Percentiles rank a stretch among this genome's conserved stretches.
These are phyloP conservation scores for Lanistes nyassanus DNA, from an alignment of 1,140 invertebrate genomes.

Conservation along the genomic window DNA sequence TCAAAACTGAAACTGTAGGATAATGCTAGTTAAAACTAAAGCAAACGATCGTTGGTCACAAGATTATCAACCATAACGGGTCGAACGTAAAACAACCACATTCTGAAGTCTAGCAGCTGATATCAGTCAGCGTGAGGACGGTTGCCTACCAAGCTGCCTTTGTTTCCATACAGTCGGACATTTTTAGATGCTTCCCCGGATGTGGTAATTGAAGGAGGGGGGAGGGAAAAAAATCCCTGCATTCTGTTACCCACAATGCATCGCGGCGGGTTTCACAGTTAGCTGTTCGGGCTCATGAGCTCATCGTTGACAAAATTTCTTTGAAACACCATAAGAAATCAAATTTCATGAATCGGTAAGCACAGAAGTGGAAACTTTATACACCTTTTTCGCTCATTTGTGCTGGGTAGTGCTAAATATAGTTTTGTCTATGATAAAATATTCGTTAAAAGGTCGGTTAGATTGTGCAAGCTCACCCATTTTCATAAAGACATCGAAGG, in stretches of 20 bases:
- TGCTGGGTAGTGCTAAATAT: neutral
- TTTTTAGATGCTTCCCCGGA: neutral
- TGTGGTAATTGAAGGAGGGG: neutral
- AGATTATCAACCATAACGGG: too few relatives aligned
- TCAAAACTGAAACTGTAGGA: too few relatives aligned
- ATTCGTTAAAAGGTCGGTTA: neutral
- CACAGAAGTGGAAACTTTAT: too few relatives aligned
- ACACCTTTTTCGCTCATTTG: slow-evolving; percentile 15
- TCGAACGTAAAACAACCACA: too few relatives aligned
- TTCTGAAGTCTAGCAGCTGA: too few relatives aligned
- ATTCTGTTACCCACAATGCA: neutral
- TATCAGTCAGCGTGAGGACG: too few relatives aligned
- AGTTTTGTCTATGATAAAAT: neutral
- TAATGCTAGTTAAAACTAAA: too few relatives aligned
- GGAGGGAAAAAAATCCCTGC: too few relatives aligned
- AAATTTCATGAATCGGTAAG: too few relatives aligned
- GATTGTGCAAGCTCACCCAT: slow-evolving; percentile 29
- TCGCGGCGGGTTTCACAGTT: neutral
- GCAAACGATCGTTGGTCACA: too few relatives aligned
- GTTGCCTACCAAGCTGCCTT: neutral
- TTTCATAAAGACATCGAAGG: neutral
- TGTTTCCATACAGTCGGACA: neutral
- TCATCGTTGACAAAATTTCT: slow-evolving; percentile 21
- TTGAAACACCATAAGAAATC: neutral
- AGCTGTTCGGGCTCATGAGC: slow-evolving; percentile 11